Evolutionary conservation across 2,797 vertebrate genomes (phyloP).

Genomic region (Miichthys miiuy): DNA sequence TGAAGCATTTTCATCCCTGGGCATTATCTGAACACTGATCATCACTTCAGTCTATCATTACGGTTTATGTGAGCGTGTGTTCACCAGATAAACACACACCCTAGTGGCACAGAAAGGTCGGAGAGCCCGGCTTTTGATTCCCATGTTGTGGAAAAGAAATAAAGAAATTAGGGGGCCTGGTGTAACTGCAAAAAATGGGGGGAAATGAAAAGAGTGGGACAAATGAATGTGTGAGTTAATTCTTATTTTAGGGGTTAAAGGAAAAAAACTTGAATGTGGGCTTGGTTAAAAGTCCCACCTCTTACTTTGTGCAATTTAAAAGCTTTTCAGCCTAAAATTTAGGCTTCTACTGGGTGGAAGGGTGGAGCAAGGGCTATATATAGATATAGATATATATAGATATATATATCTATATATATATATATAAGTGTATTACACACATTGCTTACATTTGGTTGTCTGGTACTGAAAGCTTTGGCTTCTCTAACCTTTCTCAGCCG

Average conservation of each 20-base stretch:
- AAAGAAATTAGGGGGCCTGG: slow-evolving; percentile 58
- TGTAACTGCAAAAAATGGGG: slow-evolving; percentile 64
- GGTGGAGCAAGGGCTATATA: slow-evolving; percentile 47
- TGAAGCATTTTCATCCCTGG: slow-evolving; percentile 68
- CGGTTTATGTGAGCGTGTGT: slow-evolving; percentile 63
- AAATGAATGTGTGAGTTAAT: slow-evolving; percentile 68
- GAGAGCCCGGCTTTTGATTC: slow-evolving; percentile 88
- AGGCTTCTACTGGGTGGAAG: slow-evolving; percentile 44
- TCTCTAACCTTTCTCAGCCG: slow-evolving; percentile 90
- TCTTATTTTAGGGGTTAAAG: slow-evolving; percentile 51
- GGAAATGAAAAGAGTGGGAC: slow-evolving; percentile 68
- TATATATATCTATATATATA: slow-evolving; percentile 30
- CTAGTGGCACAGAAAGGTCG: slow-evolving; percentile 88
- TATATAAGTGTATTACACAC: slow-evolving; percentile 72
- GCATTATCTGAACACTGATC: slow-evolving; percentile 69
- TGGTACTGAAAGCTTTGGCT: slow-evolving; percentile 87
- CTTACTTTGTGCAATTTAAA: slow-evolving; percentile 40
- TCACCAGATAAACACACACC: slow-evolving; percentile 74
- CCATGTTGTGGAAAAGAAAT: slow-evolving; percentile 76
- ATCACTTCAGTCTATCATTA: slow-evolving; percentile 33
- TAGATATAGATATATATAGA: slow-evolving; percentile 30
- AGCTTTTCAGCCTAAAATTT: slow-evolving; percentile 55
- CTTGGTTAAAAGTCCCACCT: slow-evolving; percentile 71
- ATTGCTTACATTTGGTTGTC: slow-evolving; percentile 76
- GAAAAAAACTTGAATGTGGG: slow-evolving; percentile 47